phyloP scores from a whole-genome alignment of 2,888 invertebrate species.

The Tenthredo mesomela region DNA sequence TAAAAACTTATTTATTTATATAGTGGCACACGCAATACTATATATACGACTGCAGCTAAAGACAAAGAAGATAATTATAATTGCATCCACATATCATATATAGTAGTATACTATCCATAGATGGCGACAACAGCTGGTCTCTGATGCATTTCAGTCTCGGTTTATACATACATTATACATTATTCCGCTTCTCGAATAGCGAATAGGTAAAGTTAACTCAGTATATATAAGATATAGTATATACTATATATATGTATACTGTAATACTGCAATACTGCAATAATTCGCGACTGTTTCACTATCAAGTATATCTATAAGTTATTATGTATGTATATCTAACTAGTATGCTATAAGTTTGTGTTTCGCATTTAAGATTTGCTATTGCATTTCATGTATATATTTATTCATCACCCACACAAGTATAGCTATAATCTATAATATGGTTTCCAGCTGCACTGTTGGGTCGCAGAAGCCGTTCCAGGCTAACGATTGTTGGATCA shows the following conservation, averaged over 20 bases:
- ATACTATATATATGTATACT: too few relatives aligned
- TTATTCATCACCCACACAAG: not conserved
- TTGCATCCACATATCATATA: not conserved
- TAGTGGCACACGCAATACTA: not conserved
- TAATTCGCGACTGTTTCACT: not conserved
- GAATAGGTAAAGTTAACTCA: not conserved
- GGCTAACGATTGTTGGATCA: constrained; percentile 21
- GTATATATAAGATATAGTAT: not conserved
- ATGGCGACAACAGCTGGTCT: constrained; percentile 14
- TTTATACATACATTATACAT: not conserved
- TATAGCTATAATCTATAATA: not conserved
- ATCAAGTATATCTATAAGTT: constrained; percentile 1
- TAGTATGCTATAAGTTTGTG: not conserved
- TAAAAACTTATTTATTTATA: not conserved
- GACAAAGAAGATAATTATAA: constrained; percentile 32
- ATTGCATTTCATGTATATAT: too few relatives aligned
- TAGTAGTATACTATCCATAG: not conserved
- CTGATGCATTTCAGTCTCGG: not conserved
- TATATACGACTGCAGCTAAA: not conserved
- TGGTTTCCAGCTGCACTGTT: not conserved
- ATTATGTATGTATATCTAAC: not conserved
- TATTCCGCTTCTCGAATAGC: not conserved
- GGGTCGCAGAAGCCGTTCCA: constrained; percentile 5
- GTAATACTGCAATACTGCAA: too few relatives aligned
- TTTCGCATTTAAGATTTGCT: not conserved